Evolutionary conservation across 1,140 invertebrate species (phyloP).

Genomic region (Drosophila sp.): DNA sequence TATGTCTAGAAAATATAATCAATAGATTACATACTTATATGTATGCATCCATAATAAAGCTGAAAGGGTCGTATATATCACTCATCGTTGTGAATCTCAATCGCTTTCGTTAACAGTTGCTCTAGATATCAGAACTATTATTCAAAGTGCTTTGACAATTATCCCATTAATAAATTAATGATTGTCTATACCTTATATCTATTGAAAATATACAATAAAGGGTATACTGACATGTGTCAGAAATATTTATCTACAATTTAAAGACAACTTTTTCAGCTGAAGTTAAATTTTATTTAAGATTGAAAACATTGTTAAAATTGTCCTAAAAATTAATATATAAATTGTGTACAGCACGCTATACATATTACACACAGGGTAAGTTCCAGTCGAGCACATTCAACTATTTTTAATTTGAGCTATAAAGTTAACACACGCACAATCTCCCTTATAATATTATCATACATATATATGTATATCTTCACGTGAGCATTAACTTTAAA

Average conservation of each 20-base stretch:
- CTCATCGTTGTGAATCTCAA: neutral
- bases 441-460: no score
- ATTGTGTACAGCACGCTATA: no score
- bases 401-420: neutral
- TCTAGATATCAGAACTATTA: constrained; percentile 3
- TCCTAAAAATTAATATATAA: no score
- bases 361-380: no score
- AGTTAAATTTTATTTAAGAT: no score
- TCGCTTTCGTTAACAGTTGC: neutral
- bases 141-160: constrained; percentile 2
- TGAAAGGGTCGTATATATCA: neutral
- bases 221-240: neutral
- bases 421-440: no score
- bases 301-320: no score
- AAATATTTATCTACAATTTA: neutral
- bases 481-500: constrained; percentile 14
- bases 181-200: neutral
- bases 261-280: no score
- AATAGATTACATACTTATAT: neutral
- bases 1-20: neutral
- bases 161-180: constrained; percentile 1
- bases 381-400: neutral
- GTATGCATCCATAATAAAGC: neutral
- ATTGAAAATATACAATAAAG: neutral
- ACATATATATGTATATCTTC: constrained; percentile 12